phyloP scores from a whole-genome alignment of 2,797 vertebrate genomes.

The Melanogrammus aeglefinus region DNA sequence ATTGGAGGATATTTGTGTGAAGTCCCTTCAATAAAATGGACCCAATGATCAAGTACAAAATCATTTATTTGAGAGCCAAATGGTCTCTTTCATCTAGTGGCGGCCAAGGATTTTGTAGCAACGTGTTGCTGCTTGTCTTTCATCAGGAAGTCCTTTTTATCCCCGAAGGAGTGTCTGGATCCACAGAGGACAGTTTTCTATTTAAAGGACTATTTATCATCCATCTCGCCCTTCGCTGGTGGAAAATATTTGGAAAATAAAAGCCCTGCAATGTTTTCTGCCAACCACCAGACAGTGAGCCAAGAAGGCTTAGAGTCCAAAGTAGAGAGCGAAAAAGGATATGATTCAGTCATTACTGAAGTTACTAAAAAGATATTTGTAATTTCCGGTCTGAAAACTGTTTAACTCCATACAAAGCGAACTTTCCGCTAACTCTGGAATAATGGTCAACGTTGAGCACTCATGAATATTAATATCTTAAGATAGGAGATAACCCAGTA shows the following conservation, averaged over 20 bases:
- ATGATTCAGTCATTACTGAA: not conserved
- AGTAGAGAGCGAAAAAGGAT: not conserved
- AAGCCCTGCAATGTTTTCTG: too few species aligned
- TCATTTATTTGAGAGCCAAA: not conserved
- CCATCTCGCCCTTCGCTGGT: not conserved
- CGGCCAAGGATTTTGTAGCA: not conserved
- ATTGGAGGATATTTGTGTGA: not conserved
- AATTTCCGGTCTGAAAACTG: too few species aligned
- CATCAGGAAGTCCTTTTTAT: not conserved
- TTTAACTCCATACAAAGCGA: too few species aligned
- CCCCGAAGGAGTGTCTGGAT: not conserved
- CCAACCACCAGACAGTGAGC: not conserved
- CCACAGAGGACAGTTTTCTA: not conserved
- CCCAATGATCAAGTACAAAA: not conserved
- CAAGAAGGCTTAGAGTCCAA: not conserved
- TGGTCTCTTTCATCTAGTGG: not conserved
- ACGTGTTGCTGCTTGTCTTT: not conserved
- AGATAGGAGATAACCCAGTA: not conserved
- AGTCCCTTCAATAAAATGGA: not conserved
- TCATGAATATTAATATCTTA: not conserved
- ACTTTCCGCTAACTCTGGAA: too few species aligned
- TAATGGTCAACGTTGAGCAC: not conserved
- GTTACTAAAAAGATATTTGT: too few species aligned
- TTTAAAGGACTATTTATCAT: too few species aligned
- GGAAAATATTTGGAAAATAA: not conserved